Conservation (phyloP, 1,140 invertebrate genomes). For the Drosophila mauritiana region DNA sequence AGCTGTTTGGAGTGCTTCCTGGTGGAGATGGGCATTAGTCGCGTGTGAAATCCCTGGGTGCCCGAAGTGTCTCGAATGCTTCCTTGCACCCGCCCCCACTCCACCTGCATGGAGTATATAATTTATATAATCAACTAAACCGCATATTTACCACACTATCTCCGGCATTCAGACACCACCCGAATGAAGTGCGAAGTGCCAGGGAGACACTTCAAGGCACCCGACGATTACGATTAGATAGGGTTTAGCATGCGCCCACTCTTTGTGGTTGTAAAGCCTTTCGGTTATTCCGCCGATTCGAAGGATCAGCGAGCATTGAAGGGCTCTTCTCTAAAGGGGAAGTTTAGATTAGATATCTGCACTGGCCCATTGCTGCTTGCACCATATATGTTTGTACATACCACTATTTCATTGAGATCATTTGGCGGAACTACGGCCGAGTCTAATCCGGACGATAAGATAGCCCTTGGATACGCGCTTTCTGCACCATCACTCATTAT, state of each 20-base stretch:
- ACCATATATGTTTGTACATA: background rate
- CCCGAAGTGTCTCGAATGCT: background rate
- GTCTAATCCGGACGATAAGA: slow-evolving; percentile 49
- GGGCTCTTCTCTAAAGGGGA: slow-evolving; percentile 11
- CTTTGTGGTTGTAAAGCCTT: slow-evolving; percentile 16
- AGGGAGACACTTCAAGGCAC: slow-evolving; percentile 44
- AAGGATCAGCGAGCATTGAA: slow-evolving; percentile 20
- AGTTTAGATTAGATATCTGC: slow-evolving; percentile 22
- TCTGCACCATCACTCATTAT: slow-evolving; percentile 45
- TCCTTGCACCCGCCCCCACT: background rate
- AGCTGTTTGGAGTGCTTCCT: slow-evolving; percentile 3
- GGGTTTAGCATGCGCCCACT: slow-evolving; percentile 52
- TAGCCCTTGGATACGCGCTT: slow-evolving; percentile 32
- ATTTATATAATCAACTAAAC: slow-evolving; percentile 31
- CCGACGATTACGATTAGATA: slow-evolving; percentile 65
- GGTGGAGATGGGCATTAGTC: slow-evolving; percentile 24
- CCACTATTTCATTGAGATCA: slow-evolving; percentile 30
- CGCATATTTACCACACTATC: slow-evolving; percentile 48
- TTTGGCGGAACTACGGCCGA: slow-evolving; percentile 5
- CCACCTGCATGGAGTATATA: background rate
- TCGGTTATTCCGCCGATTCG: slow-evolving; percentile 13
- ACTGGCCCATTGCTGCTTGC: slow-evolving; percentile 12
- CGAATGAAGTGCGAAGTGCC: slow-evolving; percentile 66
- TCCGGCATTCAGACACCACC: slow-evolving; percentile 51
- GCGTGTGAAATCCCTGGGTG: slow-evolving; percentile 24